Conservation (phyloP, 2,113 vertebrate genomes). For the Helogale parvula region DNA sequence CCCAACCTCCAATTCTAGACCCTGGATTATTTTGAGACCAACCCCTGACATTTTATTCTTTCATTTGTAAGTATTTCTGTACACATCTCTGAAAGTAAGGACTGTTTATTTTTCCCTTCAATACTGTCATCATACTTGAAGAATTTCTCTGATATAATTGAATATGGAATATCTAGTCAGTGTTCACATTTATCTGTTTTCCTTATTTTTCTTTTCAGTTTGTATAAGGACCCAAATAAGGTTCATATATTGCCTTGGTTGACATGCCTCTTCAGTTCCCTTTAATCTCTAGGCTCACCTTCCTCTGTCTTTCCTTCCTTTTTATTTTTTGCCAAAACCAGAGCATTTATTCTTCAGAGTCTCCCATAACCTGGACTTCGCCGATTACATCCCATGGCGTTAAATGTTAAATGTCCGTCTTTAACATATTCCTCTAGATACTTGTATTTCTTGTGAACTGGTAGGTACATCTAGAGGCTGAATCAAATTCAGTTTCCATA, state of each 20-base stretch:
- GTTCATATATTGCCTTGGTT: neutral
- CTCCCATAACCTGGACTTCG: neutral
- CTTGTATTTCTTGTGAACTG: neutral
- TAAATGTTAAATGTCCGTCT: neutral
- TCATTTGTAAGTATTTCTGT: slow-evolving; percentile 20
- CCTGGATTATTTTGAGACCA: neutral
- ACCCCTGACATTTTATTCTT: neutral
- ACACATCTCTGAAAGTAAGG: neutral
- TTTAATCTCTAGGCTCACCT: neutral
- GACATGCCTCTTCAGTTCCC: neutral
- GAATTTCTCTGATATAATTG: neutral
- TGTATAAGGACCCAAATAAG: neutral
- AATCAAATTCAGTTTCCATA: neutral
- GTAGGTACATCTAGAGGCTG: neutral
- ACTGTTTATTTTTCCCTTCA: neutral
- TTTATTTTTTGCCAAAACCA: neutral
- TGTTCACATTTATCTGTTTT: neutral
- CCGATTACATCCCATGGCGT: neutral
- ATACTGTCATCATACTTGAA: neutral
- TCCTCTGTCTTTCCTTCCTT: neutral
- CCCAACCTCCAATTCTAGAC: neutral
- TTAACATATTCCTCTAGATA: neutral
- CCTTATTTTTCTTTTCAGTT: neutral
- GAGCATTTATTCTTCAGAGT: neutral
- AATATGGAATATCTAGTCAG: neutral